Evolutionary conservation across 1,140 invertebrate genomes (phyloP).

Genomic region (Ylistrum balloti): DNA sequence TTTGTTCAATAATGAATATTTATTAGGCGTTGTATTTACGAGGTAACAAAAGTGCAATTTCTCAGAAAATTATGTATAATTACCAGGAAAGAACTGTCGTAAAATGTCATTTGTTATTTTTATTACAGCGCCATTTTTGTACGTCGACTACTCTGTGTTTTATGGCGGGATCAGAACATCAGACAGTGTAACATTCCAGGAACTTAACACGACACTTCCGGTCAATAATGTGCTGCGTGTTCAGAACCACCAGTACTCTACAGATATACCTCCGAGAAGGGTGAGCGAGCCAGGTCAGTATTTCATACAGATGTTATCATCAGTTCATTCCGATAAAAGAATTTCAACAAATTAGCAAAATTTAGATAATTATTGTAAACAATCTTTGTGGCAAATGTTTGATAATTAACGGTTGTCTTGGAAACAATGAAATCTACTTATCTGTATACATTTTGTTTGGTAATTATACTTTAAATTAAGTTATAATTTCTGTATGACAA

Average conservation of each 20-base stretch:
- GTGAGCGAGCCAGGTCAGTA: slow-evolving; percentile 51
- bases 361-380: no score
- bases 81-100: neutral
- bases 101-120: slow-evolving; percentile 4
- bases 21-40: slow-evolving; percentile 4
- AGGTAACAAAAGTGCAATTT: slow-evolving; percentile 4
- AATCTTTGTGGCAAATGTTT: no score
- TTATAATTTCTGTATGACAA: no score
- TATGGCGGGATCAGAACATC: slow-evolving; percentile 59
- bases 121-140: slow-evolving; percentile 49
- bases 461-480: no score
- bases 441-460: no score
- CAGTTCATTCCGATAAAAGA: no score
- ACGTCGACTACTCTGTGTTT: slow-evolving; percentile 64
- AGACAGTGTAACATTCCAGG: slow-evolving; percentile 40
- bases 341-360: no score
- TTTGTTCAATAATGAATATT: slow-evolving; percentile 23
- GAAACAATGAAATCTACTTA: no score
- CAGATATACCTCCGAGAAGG: slow-evolving; percentile 51
- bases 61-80: neutral
- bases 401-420: no score
- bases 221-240: slow-evolving; percentile 57
- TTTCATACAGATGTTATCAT: neutral
- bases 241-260: slow-evolving; percentile 61
- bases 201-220: slow-evolving; percentile 43